Conservation (phyloP, 1,140 invertebrate genomes). For the Sarcophaga peregrina region DNA sequence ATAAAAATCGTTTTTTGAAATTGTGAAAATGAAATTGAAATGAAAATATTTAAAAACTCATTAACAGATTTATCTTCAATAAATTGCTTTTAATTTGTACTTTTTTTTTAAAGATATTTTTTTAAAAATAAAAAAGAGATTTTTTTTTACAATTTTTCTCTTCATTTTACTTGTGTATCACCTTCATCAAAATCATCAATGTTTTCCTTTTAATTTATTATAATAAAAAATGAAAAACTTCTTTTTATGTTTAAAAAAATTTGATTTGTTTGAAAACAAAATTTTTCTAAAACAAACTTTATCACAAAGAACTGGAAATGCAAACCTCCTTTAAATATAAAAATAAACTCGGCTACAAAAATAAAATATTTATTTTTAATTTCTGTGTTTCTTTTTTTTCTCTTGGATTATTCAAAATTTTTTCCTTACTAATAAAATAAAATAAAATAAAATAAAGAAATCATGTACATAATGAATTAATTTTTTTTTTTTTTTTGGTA, state of each 20-base stretch:
- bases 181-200: slow-evolving; percentile 21
- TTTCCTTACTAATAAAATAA: background rate
- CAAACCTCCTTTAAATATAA: background rate
- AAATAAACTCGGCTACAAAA: slow-evolving; percentile 4
- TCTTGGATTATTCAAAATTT: background rate
- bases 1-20: too few species aligned
- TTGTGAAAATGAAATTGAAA: too few species aligned
- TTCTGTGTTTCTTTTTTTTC: background rate
- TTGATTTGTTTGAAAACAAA: background rate
- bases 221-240: background rate
- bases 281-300: slow-evolving; percentile 4
- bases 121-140: background rate
- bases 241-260: background rate
- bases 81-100: slow-evolving; percentile 15
- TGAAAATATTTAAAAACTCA: background rate
- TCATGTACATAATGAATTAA: slow-evolving; percentile 12
- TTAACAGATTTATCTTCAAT: background rate
- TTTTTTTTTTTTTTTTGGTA: slow-evolving; percentile 4
- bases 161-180: slow-evolving; percentile 20
- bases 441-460: too few species aligned
- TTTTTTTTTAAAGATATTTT: slow-evolving; percentile 7
- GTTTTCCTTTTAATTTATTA: background rate
- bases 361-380: background rate
- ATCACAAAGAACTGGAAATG: background rate
- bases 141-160: background rate